Base-by-base conservation (phyloP, 2,797 vertebrate genomes). In the Alauda arvensis region DNA sequence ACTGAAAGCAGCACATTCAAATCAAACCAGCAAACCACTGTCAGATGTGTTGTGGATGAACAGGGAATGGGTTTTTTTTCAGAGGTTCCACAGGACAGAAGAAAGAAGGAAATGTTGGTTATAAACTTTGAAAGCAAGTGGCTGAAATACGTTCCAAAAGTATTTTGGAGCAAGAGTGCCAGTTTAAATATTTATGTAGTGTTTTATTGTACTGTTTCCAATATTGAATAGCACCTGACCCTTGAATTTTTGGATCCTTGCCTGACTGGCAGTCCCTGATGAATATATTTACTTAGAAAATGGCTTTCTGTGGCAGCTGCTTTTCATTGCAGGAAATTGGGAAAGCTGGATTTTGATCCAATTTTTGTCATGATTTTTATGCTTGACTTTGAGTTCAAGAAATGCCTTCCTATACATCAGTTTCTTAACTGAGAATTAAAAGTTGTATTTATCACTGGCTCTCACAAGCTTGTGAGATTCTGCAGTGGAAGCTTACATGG, bases 171-270 rank as follows among this genome's bases (percentile, higher is more conserved):
- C 88, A 92, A 88, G 52, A 94, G 80, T 69, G 87, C 87, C 52
- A 83, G 87, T 90, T 96, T 78, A 95, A 96, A 96, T 96, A 96
- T 95, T 96, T 95, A 95, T 95, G 87, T 80, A 87, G 75, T 80
- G 85, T 77, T 94, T 93, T 93, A 95, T 66, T 87, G 86, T 89
- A 89, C 52, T 62, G 66, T 88, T 94, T 96, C 77, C 91, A 42
- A 82, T 92, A 93, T 20, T 94, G 85, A 88, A 89, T 76, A 68
- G 85, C 10, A 77, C 69, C 77, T 94, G 78, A 90, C 93, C 93
- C 83, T 92, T 83, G 33, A 79, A 70, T 75, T 93, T 95, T 87
- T 96, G 94, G 93, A 87, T 93, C 18, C 33, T 83, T 92, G 71
- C 91, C 85, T 84, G 91, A 46, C 88, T 88, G 66, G 88, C 87